Base-by-base conservation (phyloP, 2,797 vertebrate genomes). In the Hydrolagus colliei region DNA sequence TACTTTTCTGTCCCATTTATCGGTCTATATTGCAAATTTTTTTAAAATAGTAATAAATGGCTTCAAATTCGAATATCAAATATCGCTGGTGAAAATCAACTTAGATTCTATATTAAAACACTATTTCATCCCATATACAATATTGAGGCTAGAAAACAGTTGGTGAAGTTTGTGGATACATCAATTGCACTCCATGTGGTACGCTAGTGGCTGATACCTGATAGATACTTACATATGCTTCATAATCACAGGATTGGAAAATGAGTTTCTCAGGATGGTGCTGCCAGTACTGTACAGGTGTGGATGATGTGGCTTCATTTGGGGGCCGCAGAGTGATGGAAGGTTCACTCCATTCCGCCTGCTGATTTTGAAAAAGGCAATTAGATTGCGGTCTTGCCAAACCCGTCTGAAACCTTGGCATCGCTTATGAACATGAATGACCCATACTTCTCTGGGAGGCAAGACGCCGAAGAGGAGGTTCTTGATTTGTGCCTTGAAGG, bases 211-310 rank as follows among this genome's bases (percentile, higher is more conserved):
- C 32, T 5, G 35, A 20, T 67, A 71, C 12, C n/a, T 13, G 35
- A n/a, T 4, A 65, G 73, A 2, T 86, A 98, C 98, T 99, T 93
- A 99, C 98, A 87, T 98, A 99, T 89, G 98, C 98, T 92, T 99
- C 98, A 87, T 99, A 99, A 93, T 99, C 98, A 8, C 98, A 99
- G 0, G 98, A 99, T 91, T 99, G 98, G 92, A 99, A 99, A 93
- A 99, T 99, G 92, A 99, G 98, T 89, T 99, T 99, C 90, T 99
- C 98, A 0, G 98, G 98, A 88, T 99, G 98, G 89, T 99, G 98
- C 86, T 99, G 98, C 98, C 98, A 99, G 86, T 99, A 99, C 85
- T 99, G 98, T 86, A 99, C 97, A 4, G 98, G 98, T 0, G 98
- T 99, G 82, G 98, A 99, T 77, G 97, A 97, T 5, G 98, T 99